phyloP scores from a whole-genome alignment of 2,113 vertebrate species.

The Cryptotis parvus region DNA sequence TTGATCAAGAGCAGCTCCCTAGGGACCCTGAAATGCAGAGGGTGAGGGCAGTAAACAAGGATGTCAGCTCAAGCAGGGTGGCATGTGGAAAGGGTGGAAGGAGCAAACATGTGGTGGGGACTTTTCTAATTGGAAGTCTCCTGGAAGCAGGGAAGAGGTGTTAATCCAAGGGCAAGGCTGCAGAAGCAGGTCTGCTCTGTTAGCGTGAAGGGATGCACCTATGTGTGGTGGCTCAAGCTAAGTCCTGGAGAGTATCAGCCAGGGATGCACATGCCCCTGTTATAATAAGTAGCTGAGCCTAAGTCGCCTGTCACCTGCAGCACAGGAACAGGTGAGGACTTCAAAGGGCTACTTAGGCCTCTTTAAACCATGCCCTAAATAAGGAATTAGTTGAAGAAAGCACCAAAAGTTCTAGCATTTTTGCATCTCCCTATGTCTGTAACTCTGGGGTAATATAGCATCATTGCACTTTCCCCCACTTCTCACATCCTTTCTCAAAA shows the following conservation, averaged over 20 bases:
- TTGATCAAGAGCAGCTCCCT: background rate
- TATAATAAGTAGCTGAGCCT: no score
- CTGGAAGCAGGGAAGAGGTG: no score
- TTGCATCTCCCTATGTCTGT: background rate
- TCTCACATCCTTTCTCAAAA: background rate
- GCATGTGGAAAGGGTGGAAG: no score
- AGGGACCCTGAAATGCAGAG: background rate
- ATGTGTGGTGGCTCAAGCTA: background rate
- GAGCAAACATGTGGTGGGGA: no score
- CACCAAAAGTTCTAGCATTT: background rate
- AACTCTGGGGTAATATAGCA: background rate
- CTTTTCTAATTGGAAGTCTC: no score
- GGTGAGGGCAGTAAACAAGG: background rate
- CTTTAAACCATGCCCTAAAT: background rate
- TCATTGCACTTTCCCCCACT: background rate
- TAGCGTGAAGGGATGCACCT: background rate
- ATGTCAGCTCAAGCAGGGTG: background rate
- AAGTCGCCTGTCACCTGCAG: background rate
- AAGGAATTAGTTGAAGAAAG: background rate
- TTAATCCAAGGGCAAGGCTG: no score
- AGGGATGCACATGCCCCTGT: no score
- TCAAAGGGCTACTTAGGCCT: background rate
- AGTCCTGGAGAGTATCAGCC: background rate
- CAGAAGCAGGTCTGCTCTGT: background rate
- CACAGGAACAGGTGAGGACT: background rate